Evolutionary conservation across 1,140 invertebrate genomes (phyloP).

Genomic region (Steinernema feltiae): DNA sequence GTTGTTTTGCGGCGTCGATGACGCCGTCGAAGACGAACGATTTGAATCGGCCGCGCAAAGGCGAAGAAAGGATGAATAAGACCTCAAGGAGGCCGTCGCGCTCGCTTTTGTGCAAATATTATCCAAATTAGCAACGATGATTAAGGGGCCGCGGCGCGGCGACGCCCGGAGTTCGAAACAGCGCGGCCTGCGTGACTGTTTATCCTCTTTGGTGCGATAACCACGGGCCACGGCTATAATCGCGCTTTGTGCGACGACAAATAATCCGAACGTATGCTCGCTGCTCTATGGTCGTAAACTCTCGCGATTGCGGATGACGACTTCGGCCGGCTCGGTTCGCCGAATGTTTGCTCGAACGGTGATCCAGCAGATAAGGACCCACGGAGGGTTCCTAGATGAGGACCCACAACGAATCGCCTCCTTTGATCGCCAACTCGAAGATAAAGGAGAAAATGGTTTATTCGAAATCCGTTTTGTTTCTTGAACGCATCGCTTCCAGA

Average conservation of each 20-base stretch:
- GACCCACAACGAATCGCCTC: too few species aligned
- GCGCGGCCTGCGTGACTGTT: background rate
- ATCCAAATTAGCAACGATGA: slow-evolving; percentile 11
- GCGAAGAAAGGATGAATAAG: background rate
- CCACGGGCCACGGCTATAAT: background rate
- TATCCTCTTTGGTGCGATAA: slow-evolving; percentile 1
- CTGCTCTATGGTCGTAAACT: slow-evolving; percentile 7
- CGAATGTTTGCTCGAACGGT: background rate
- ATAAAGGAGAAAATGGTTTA: too few species aligned
- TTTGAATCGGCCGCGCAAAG: background rate
- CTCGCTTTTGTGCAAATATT: background rate
- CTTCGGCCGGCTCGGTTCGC: background rate
- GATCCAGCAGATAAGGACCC: background rate
- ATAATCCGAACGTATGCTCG: background rate
- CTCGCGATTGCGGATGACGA: background rate
- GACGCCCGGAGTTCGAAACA: too few species aligned
- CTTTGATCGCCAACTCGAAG: too few species aligned
- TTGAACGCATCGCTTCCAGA: too few species aligned
- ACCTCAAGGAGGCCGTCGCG: background rate
- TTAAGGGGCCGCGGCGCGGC: background rate
- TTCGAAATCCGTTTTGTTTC: too few species aligned
- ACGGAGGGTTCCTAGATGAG: too few species aligned
- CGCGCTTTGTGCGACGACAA: background rate
- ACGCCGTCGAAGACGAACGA: background rate
- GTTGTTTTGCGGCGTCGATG: background rate